Base-by-base conservation (phyloP, 2,113 vertebrate species). In the Romanogobio albipinnatus region DNA sequence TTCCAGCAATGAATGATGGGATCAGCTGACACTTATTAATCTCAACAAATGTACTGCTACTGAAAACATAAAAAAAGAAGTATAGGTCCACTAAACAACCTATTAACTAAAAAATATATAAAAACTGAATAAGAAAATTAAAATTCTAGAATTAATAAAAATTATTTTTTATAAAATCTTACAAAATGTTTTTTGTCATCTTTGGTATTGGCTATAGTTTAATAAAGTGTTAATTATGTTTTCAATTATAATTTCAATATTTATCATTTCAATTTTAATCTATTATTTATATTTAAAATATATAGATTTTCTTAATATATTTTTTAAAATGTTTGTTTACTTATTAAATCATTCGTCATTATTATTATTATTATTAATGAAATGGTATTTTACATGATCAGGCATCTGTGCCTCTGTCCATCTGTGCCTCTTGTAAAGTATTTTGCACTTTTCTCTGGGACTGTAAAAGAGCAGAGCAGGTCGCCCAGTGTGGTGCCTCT, bases 381-480 rank as follows among this genome's bases (percentile, higher is more conserved):
- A 56, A 13, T 36, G 0, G 7, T 13, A 13, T 58, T n/a, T 59
- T 78, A 8, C 11, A 24, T 43, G 56, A 62, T 62, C 13, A 17
- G 7, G 22, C n/a, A 43, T 79, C 36, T 76, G 75, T 58, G 53
- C 53, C 39, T 43, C 19, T n/a, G 0, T 79, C 39, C n/a, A n/a
- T n/a, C n/a, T n/a, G n/a, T n/a, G n/a, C n/a, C 1, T 45, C 39
- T 62, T 1, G 9, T 58, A 39, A 59, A 78, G 76, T 43, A 43
- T 58, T 17, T 62, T 56, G 26, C 43, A 26, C 62, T 70, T 68
- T 86, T 70, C 59, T 73, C 26, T 84, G 84, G 79, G 90, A 85
- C 92, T 92, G 91, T 81, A 93, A 94, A 93, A 92, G 94, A 94
- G 94, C 94, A 93, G 89, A 88, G 88, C 82, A 76, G 36, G 86